Conservation (phyloP, 2,888 invertebrate genomes). For the Caenorhabditis sinica region DNA sequence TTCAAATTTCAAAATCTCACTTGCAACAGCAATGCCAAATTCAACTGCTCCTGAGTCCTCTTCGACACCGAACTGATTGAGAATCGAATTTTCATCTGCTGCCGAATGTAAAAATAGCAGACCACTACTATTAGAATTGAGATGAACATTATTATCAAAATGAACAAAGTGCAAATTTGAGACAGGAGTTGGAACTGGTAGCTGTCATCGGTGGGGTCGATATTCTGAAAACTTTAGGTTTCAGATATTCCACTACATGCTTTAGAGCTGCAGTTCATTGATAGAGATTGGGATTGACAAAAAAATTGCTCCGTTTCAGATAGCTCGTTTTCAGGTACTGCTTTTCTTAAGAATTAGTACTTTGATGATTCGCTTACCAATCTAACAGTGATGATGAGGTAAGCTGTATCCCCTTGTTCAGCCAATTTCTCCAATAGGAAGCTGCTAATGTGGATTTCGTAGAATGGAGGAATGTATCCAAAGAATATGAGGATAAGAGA, state of each 20-base stretch:
- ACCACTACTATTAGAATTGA: constrained; percentile 31
- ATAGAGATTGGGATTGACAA: too few species aligned
- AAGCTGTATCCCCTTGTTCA: constrained; percentile 40
- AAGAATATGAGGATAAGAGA: constrained; percentile 31
- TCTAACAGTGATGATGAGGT: constrained; percentile 44
- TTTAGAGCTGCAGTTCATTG: too few species aligned
- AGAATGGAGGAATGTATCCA: constrained; percentile 49
- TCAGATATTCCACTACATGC: too few species aligned
- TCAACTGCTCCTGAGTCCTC: constrained; percentile 57
- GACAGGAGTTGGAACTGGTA: constrained; percentile 32
- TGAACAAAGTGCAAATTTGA: constrained; percentile 50
- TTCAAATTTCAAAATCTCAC: background rate
- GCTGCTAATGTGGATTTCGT: constrained; percentile 32
- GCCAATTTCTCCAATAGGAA: constrained; percentile 34
- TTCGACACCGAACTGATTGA: constrained; percentile 19
- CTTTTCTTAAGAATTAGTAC: too few species aligned
- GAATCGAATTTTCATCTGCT: constrained; percentile 33
- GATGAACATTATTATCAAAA: constrained; percentile 47
- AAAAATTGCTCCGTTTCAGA: too few species aligned
- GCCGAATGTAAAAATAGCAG: constrained; percentile 35
- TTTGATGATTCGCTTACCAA: constrained; percentile 21
- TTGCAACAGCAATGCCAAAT: constrained; percentile 36
- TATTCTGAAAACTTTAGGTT: constrained; percentile 13
- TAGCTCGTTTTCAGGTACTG: too few species aligned
- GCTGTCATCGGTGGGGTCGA: background rate